A percentile compares a stretch with the other conserved stretches of the same genome.
Evolutionary conservation across 2,113 vertebrate genomes (phyloP).

Genomic region (Uria aalge): DNA sequence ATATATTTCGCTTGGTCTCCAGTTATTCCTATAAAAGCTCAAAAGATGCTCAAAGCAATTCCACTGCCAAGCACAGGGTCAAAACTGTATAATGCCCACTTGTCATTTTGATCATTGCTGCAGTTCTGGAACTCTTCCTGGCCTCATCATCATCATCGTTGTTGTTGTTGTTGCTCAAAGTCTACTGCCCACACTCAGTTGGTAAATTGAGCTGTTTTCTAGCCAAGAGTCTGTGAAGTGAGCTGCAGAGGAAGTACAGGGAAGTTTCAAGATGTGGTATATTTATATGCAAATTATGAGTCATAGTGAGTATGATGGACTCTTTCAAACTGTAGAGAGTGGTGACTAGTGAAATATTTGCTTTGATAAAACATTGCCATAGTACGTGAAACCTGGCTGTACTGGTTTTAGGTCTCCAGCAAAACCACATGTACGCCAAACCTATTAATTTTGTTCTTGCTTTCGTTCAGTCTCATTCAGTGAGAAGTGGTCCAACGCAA

Average conservation of each 20-base stretch:
- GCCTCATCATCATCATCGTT: background rate
- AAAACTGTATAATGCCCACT: background rate
- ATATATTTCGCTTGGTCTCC: constrained; percentile 79
- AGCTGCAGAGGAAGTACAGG: background rate
- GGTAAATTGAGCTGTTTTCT: background rate
- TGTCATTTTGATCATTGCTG: background rate
- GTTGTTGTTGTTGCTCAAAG: background rate
- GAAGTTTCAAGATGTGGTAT: background rate
- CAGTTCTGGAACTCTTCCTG: background rate
- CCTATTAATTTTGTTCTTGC: background rate
- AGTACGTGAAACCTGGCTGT: background rate
- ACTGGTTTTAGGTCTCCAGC: background rate
- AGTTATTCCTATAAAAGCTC: constrained; percentile 78
- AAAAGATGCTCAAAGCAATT: constrained; percentile 77
- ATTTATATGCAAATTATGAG: background rate
- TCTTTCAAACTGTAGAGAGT: background rate
- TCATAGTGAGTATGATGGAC: background rate
- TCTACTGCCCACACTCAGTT: background rate
- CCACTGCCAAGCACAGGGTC: constrained; percentile 69
- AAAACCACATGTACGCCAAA: background rate
- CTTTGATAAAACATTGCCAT: background rate
- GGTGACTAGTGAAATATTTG: background rate
- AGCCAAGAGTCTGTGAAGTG: background rate
- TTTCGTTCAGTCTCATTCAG: background rate
- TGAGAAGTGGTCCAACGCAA: background rate